Evolutionary conservation across 2,797 vertebrate species (phyloP).

Genomic region (Emys orbicularis): DNA sequence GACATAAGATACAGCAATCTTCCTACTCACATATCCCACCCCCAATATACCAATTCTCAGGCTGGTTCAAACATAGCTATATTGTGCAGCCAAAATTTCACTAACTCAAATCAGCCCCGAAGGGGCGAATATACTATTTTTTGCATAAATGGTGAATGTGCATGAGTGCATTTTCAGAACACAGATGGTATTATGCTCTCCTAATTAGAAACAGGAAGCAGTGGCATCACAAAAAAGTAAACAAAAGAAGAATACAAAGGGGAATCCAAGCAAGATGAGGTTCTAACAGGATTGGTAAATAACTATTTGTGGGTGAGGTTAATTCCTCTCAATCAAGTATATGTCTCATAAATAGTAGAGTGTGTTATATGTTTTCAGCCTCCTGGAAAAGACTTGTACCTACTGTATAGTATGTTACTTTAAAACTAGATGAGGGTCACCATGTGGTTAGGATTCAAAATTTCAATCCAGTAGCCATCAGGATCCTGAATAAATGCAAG

Average conservation of each 20-base stretch:
- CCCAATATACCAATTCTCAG: conserved; percentile 4
- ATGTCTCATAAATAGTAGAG: neutral
- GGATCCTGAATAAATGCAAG: conserved; percentile 98
- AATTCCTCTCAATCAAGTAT: neutral
- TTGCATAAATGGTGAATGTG: conserved; percentile 24
- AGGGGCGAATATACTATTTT: conserved; percentile 40
- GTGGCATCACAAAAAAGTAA: conserved; percentile 32
- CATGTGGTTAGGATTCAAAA: conserved; percentile 95
- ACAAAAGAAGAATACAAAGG: neutral
- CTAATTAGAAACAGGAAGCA: conserved; percentile 24
- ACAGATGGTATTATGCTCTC: neutral
- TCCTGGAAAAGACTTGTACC: neutral
- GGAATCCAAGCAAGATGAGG: neutral
- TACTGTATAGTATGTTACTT: neutral
- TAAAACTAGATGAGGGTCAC: conserved; percentile 83
- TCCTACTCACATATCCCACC: neutral
- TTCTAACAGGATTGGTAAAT: conserved; percentile 9
- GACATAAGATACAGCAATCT: neutral
- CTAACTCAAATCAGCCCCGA: conserved; percentile 1
- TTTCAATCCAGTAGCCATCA: conserved; percentile 99
- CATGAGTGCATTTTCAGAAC: conserved; percentile 45
- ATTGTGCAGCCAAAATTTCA: neutral
- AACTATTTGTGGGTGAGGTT: neutral
- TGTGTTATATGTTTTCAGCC: neutral
- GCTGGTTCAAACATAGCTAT: neutral